These are phyloP conservation scores for Loriculus beryllinus DNA, from an alignment of 2,797 vertebrate species.

Conservation along the genomic window DNA sequence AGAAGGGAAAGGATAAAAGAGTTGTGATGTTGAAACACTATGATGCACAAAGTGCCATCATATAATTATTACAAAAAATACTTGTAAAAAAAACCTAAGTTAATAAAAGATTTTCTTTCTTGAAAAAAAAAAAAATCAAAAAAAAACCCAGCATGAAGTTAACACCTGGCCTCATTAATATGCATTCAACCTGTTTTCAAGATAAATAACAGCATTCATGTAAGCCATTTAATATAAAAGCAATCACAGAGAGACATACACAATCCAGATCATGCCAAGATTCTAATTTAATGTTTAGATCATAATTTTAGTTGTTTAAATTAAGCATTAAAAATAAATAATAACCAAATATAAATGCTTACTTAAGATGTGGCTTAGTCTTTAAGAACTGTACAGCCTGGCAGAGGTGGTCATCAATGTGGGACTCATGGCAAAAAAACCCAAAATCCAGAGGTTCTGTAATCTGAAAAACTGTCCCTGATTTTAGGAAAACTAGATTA, in stretches of 20 bases:
- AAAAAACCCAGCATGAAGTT: conserved; percentile 62
- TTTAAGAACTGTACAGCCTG: conserved; percentile 8
- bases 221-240: conserved; percentile 80
- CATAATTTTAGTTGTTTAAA: conserved; percentile 66
- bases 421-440: background rate
- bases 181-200: conserved; percentile 76
- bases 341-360: conserved; percentile 50
- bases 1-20: background rate
- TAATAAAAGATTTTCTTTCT: conserved; percentile 68
- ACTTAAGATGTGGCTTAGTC: conserved; percentile 28
- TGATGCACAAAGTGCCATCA: background rate
- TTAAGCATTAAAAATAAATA: conserved; percentile 56
- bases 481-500: background rate
- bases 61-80: conserved; percentile 73
- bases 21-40: background rate
- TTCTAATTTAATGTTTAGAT: conserved; percentile 79
- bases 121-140: conserved; percentile 46
- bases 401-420: background rate
- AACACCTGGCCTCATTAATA: conserved; percentile 82
- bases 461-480: background rate
- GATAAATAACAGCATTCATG: conserved; percentile 77
- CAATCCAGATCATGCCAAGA: conserved; percentile 68
- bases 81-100: conserved; percentile 60
- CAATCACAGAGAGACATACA: conserved; percentile 70
- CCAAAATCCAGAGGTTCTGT: background rate